These are phyloP conservation scores for Micrastur ruficollis DNA, from an alignment of 2,797 vertebrate genomes.

Conservation along the genomic window DNA sequence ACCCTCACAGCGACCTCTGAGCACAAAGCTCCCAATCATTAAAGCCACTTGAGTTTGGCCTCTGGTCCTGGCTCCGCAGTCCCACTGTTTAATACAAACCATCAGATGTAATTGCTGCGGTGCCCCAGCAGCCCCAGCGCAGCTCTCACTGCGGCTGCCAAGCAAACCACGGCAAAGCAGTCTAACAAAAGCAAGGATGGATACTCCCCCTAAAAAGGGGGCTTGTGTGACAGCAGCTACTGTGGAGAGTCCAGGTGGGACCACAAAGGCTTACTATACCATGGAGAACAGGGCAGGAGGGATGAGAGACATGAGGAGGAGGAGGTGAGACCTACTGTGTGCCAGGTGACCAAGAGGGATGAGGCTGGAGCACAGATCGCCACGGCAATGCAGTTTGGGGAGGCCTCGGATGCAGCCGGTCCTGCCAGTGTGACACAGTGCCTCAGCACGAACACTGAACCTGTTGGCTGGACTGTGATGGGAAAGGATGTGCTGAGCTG, in stretches of 20 bases:
- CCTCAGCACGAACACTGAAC: neutral
- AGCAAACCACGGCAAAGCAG: neutral
- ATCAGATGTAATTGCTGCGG: neutral
- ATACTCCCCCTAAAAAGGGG: neutral
- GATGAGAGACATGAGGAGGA: neutral
- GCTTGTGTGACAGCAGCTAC: neutral
- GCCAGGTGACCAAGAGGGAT: neutral
- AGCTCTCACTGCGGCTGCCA: neutral
- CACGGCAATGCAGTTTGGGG: neutral
- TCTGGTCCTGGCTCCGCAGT: neutral
- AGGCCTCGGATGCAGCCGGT: rapidly evolving
- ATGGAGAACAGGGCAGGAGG: neutral
- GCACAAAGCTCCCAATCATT: neutral
- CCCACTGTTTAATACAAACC: neutral
- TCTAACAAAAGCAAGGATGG: neutral
- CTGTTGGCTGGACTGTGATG: rapidly evolving
- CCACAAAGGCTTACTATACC: rapidly evolving
- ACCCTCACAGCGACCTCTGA: neutral
- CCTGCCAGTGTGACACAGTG: rapidly evolving
- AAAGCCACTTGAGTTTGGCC: neutral
- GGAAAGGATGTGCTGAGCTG: neutral
- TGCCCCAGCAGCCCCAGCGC: neutral
- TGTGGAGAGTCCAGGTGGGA: neutral
- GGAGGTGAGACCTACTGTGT: neutral
- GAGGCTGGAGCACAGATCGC: neutral